These are phyloP conservation scores for Lathronympha strigana DNA, from an alignment of 2,888 invertebrate genomes.

Conservation along the genomic window DNA sequence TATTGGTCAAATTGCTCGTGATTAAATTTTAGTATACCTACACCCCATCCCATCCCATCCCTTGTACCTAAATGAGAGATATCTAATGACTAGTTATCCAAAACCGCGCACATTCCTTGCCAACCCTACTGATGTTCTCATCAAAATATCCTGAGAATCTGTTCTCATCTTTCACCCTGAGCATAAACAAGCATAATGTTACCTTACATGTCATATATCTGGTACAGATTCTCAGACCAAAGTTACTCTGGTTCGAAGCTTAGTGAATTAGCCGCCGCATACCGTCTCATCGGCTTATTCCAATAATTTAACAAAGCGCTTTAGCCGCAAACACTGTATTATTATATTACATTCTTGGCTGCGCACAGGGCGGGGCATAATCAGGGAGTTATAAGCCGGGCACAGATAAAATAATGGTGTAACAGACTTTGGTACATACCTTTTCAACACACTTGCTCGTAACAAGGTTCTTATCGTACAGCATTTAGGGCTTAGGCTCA, in stretches of 20 bases:
- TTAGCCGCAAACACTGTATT: conserved; percentile 15
- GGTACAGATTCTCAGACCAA: not conserved
- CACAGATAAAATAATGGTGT: not conserved
- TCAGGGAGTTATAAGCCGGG: not conserved
- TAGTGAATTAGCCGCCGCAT: not conserved
- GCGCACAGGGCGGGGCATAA: not conserved
- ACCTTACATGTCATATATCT: not conserved
- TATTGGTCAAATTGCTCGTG: not conserved
- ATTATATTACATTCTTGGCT: conserved; percentile 23
- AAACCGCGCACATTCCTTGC: not conserved
- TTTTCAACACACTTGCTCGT: too few species aligned
- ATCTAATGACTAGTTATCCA: not conserved
- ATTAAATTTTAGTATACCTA: not conserved
- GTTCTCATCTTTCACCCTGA: not conserved
- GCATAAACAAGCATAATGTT: not conserved
- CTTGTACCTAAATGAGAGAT: not conserved
- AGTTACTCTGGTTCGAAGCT: not conserved
- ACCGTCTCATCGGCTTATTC: conserved; percentile 19
- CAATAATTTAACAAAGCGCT: conserved; percentile 32
- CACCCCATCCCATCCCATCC: not conserved
- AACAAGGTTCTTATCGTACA: too few species aligned
- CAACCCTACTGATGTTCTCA: not conserved
- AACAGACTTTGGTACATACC: not conserved
- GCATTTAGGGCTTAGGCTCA: too few species aligned
- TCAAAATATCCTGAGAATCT: not conserved